These are phyloP conservation scores for Deladenus siricidicola DNA, from an alignment of 2,888 invertebrate species.

Conservation along the genomic window DNA sequence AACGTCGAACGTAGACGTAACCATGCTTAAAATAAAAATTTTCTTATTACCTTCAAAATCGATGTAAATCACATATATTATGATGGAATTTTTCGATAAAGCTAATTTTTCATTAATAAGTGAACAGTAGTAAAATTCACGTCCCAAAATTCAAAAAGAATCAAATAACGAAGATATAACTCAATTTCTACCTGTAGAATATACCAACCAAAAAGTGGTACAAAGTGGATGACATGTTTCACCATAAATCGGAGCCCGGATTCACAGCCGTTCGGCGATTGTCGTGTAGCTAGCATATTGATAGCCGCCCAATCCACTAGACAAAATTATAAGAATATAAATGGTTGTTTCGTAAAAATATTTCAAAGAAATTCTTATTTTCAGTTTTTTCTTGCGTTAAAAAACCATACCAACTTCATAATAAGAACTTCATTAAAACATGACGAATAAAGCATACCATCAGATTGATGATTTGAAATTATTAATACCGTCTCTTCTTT, in stretches of 20 bases:
- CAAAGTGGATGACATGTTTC: conserved; percentile 43
- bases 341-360: too few relatives aligned
- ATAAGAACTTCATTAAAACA: too few relatives aligned
- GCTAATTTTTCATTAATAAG: neutral
- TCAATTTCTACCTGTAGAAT: conserved; percentile 38
- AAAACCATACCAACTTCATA: neutral
- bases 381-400: neutral
- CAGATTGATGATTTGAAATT: conserved; percentile 47
- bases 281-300: conserved; percentile 42
- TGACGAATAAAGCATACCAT: conserved; percentile 30
- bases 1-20: conserved; percentile 48
- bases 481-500: conserved; percentile 33
- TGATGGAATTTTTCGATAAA: too few relatives aligned
- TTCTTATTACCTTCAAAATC: neutral
- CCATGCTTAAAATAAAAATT: conserved; percentile 33
- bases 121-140: too few relatives aligned
- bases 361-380: conserved; percentile 1
- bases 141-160: too few relatives aligned
- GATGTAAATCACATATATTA: too few relatives aligned
- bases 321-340: too few relatives aligned
- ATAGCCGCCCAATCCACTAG: conserved; percentile 48
- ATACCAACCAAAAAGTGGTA: conserved; percentile 51
- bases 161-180: too few relatives aligned
- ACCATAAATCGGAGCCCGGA: conserved; percentile 42
- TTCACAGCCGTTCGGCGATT: conserved; percentile 33